Conservation (phyloP, 1,140 invertebrate genomes). For the Lucilia sericata region DNA sequence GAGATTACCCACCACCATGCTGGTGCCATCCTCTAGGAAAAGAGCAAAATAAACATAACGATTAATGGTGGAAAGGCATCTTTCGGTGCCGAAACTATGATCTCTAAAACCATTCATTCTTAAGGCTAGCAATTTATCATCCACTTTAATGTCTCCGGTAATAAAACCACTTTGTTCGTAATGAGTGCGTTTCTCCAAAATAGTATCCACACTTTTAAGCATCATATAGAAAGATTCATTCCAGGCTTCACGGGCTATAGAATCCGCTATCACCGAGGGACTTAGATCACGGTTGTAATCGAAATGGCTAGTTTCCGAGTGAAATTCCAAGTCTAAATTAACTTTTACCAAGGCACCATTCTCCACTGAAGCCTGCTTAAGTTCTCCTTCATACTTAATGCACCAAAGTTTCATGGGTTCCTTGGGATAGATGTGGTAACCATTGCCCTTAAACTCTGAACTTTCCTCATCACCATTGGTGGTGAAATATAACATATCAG, state of each 20-base stretch:
- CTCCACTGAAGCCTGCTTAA: constrained; percentile 35
- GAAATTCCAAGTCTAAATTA: constrained; percentile 55
- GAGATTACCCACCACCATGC: constrained; percentile 62
- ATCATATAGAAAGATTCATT: constrained; percentile 61
- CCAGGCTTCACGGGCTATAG: constrained; percentile 63
- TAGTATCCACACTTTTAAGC: constrained; percentile 54
- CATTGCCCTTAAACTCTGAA: constrained; percentile 57
- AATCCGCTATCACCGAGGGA: constrained; percentile 60
- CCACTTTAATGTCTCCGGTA: constrained; percentile 46
- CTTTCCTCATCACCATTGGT: constrained; percentile 56
- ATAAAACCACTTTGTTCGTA: constrained; percentile 60
- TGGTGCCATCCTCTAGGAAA: constrained; percentile 61
- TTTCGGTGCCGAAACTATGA: constrained; percentile 64
- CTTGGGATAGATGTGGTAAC: constrained; percentile 59
- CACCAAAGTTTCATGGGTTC: constrained; percentile 59
- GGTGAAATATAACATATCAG: constrained; percentile 64
- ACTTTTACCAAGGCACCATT: constrained; percentile 48
- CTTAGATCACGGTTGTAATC: constrained; percentile 62
- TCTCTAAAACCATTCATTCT: constrained; percentile 57
- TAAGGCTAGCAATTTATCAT: neutral
- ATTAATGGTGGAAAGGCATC: constrained; percentile 63
- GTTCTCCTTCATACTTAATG: constrained; percentile 53
- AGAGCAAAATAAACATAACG: constrained; percentile 64
- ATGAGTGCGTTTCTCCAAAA: constrained; percentile 58
- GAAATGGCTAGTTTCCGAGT: constrained; percentile 54